Evolutionary conservation across 2,797 vertebrate genomes (phyloP), one percentile per base, ranked within the genome.

Genomic region (Cephalopachus bancanus): DNA sequence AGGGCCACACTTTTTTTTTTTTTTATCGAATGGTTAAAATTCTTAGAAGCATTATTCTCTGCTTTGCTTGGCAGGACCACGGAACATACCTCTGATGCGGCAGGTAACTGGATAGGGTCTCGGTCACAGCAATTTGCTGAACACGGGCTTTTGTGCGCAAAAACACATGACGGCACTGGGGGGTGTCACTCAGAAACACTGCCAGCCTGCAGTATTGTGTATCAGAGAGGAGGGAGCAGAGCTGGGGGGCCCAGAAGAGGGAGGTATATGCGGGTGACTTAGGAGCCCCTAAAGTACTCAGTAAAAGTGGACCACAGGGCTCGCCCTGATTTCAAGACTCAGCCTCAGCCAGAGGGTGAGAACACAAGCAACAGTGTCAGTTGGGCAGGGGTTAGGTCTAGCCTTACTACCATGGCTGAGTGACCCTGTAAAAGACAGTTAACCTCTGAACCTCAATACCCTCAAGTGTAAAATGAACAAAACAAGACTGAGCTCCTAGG

Each of bases 51-150:
- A 97, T 97, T 98, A 97, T 95, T 96, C 96, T 94, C 97, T 98
- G 98, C 98, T 99, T 98, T 98, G 94, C 97, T 98, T 99, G 98
- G 98, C 98, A 98, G 79, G 1, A 17, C 92, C 97, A 93, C 95
- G 98, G 98, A 98, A 98, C 96, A 84, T 97, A 98, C 98, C 98
- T 98, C 98, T 97, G 98, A 96, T 22, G 0, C 76, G 8, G 97
- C 98, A 98, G 98, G 98, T 98, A 99, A 99, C 97, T 96, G 96
- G 98, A 99, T 98, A 99, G 75, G 91, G 97, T 83, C 98, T 98
- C 89, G 98, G 97, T 96, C 72, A 20, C 95, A 96, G 95, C 93
- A 97, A 98, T 98, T 98, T 98, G 98, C 98, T 98, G 98, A 99
- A 98, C 98, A 97, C 88, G 7, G 96, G 91, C 92, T 98, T 98